These are phyloP conservation scores for Drosophila leontia DNA, from an alignment of 1,140 invertebrate genomes.

Conservation along the genomic window DNA sequence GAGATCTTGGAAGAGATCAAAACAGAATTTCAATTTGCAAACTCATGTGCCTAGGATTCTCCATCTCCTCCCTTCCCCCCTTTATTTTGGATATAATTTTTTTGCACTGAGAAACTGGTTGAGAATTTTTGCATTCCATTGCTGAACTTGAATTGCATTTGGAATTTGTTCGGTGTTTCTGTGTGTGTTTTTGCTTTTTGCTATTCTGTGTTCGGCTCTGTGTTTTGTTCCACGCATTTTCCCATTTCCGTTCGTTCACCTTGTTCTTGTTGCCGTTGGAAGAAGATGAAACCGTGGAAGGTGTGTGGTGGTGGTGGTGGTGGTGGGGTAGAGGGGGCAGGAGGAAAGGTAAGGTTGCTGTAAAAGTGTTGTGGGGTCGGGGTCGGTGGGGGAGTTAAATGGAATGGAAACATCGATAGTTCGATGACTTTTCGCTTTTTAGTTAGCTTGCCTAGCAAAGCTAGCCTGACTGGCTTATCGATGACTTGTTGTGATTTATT, in stretches of 20 bases:
- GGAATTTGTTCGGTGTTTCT: conserved; percentile 45
- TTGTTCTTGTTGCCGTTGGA: conserved; percentile 28
- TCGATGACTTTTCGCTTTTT: conserved; percentile 35
- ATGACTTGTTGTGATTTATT: conserved; percentile 39
- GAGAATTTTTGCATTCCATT: conserved; percentile 53
- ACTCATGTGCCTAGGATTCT: conserved; percentile 51
- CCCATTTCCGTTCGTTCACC: conserved; percentile 52
- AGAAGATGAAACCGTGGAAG: conserved; percentile 13
- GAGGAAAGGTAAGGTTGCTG: not conserved
- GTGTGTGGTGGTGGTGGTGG: not conserved
- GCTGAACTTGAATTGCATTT: conserved; percentile 56
- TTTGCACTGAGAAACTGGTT: conserved; percentile 42
- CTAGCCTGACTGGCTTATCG: conserved; percentile 22
- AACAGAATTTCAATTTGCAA: conserved; percentile 59
- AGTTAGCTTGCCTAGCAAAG: not conserved
- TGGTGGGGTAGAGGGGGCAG: not conserved
- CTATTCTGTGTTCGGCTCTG: conserved; percentile 11
- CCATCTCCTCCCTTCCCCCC: not conserved
- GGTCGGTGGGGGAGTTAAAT: conserved; percentile 30
- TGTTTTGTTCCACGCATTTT: conserved; percentile 46
- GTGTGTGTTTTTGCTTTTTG: conserved; percentile 11
- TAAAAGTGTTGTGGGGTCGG: not conserved
- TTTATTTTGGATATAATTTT: conserved; percentile 45
- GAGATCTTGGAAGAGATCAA: conserved; percentile 49
- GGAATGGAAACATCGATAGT: conserved; percentile 46